Base-by-base conservation (phyloP, 2,113 vertebrate species). In the Prionailurus bengalensis region DNA sequence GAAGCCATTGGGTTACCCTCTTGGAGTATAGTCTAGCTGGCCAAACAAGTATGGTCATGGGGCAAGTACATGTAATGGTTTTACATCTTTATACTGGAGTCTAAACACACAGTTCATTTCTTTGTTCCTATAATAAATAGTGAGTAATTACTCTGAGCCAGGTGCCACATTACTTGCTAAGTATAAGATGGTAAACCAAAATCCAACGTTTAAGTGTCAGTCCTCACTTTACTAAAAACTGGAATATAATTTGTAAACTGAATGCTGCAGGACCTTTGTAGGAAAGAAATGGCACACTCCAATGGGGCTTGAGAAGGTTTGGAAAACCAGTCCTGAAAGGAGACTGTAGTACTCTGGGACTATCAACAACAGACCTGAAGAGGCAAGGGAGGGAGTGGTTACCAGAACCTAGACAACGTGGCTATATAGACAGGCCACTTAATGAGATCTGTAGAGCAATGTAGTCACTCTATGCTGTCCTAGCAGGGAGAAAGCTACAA, bases 41-140 rank as follows among this genome's bases (percentile, higher is more conserved):
- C 11, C 70, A 81, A 85, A 11, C n/a, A 74, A 74, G 12, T 78
- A 68, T 11, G 55, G 39, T 82, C 63, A 39, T 27, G 71, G 84
- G 51, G 61, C 9, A 80, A 94, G 73, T 63, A 70, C 33, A 78
- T 66, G 51, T 74, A 93, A 94, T 70, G 0, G 16, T 58, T 83
- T 94, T 33, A 94, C 7, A 96, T 61, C 25, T 89, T 93, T 89
- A 82, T 88, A 70, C n/a, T 91, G 84, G 76, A 89, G 11, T 86
- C 45, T 86, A 94, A 91, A 68, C 14, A 66, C 3, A 33, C 51
- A 93, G n/a, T 36, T 95, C 51, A 42, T 91, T 92, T 93, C 8
- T 66, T 89, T n/a, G 51, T 73, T 95, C 36, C 33, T 91, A 95
- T 89, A 94, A 80, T 94, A 91, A 91, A 63, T 90, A 88, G 15